phyloP scores from a whole-genome alignment of 2,113 vertebrate genomes.

The Uropsilus gracilis region DNA sequence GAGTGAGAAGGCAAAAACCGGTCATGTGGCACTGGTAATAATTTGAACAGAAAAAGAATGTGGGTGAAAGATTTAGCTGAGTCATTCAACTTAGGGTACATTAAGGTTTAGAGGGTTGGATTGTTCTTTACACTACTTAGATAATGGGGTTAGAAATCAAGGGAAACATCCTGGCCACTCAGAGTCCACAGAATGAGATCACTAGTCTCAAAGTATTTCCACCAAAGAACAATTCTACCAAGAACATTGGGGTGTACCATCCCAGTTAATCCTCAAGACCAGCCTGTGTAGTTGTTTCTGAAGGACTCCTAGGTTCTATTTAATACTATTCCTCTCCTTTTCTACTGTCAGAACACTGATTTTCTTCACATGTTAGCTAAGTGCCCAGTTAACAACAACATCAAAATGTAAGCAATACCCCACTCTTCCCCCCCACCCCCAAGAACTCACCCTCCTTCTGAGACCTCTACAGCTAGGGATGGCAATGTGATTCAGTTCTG shows the following conservation, averaged over 20 bases:
- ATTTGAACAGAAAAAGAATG: not conserved
- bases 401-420: not conserved
- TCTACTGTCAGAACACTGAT: not conserved
- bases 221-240: not conserved
- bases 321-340: not conserved
- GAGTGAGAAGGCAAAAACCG: not conserved
- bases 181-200: not conserved
- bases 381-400: not conserved
- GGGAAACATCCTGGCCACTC: not conserved
- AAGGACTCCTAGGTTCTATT: not conserved
- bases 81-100: not conserved
- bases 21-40: not conserved
- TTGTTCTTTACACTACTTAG: not conserved
- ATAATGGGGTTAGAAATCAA: not conserved
- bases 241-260: too few relatives aligned
- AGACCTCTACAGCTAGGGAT: not conserved
- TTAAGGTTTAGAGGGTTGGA: not conserved
- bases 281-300: not conserved
- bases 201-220: not conserved
- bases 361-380: conserved; percentile 1
- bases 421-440: too few relatives aligned
- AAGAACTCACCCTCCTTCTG: not conserved
- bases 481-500: not conserved
- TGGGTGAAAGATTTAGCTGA: not conserved
- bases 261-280: not conserved